Percentiles rank a stretch among this genome's conserved stretches.
Conservation (phyloP, 2,888 invertebrate genomes). For the Magallana nippona region DNA sequence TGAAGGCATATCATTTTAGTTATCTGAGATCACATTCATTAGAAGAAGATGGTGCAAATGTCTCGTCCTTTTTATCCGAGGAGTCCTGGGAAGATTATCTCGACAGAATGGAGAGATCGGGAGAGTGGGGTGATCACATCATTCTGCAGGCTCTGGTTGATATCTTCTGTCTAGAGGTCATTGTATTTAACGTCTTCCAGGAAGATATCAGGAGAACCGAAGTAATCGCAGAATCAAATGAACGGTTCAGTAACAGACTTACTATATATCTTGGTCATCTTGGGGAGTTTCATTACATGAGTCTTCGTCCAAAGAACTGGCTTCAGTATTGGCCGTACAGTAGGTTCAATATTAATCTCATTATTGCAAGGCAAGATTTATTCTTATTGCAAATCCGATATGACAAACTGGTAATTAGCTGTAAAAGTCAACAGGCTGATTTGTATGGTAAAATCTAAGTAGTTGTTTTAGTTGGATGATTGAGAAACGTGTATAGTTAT, state of each 20-base stretch:
- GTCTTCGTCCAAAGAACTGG: slow-evolving; percentile 47
- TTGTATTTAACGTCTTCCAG: slow-evolving; percentile 39
- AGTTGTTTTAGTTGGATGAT: no score
- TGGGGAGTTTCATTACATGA: slow-evolving; percentile 49
- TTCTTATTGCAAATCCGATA: no score
- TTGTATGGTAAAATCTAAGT: no score
- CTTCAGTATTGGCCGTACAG: slow-evolving; percentile 35
- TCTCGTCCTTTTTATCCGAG: slow-evolving; percentile 15
- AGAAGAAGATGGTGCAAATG: slow-evolving; percentile 38
- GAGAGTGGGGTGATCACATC: slow-evolving; percentile 49
- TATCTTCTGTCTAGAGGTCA: slow-evolving; percentile 25
- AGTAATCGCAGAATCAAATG: neutral
- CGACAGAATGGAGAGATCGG: slow-evolving; percentile 30
- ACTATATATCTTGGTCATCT: slow-evolving; percentile 40
- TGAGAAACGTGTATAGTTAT: no score
- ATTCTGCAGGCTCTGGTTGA: slow-evolving; percentile 40
- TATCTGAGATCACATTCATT: slow-evolving; percentile 22
- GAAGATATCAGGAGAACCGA: slow-evolving; percentile 36
- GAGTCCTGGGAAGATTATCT: slow-evolving; percentile 47
- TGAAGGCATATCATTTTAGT: slow-evolving; percentile 7
- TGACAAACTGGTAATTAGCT: no score
- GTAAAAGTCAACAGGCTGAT: no score
- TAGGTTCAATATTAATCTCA: neutral
- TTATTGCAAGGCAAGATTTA: no score
- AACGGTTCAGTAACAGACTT: neutral